Evolutionary conservation across 2,113 vertebrate species (phyloP).

Genomic region (Pimephales promelas): DNA sequence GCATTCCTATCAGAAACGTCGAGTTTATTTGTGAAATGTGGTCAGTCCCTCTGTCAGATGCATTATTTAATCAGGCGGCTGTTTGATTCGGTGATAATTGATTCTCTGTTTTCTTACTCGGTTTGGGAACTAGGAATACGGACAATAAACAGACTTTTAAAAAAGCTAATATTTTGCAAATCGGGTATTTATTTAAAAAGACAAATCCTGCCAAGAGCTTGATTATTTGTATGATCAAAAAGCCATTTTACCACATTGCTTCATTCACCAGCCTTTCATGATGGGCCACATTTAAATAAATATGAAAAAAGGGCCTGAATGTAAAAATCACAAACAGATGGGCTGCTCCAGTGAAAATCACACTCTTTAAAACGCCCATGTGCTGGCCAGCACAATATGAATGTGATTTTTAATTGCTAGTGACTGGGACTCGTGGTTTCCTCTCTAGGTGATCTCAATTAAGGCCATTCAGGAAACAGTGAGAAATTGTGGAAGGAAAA

Average conservation of each 20-base stretch:
- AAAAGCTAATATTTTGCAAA: constrained; percentile 76
- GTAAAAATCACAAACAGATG: constrained; percentile 93
- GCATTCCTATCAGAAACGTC: constrained; percentile 44
- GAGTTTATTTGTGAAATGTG: constrained; percentile 70
- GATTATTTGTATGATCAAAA: constrained; percentile 91
- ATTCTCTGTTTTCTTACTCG: constrained; percentile 65
- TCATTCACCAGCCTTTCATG: constrained; percentile 80
- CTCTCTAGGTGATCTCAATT: constrained; percentile 86
- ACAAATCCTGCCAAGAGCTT: constrained; percentile 73
- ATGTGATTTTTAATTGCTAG: constrained; percentile 91
- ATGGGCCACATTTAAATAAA: constrained; percentile 88
- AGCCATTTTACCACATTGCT: constrained; percentile 71
- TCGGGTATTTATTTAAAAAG: constrained; percentile 76
- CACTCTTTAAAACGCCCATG: constrained; percentile 81
- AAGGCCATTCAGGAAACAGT: constrained; percentile 83
- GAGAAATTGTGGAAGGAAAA: constrained; percentile 76
- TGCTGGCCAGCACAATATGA: constrained; percentile 82
- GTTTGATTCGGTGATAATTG: constrained; percentile 62
- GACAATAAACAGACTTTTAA: constrained; percentile 70
- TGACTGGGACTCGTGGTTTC: constrained; percentile 85
- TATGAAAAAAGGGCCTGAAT: constrained; percentile 77
- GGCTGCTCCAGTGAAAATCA: constrained; percentile 82
- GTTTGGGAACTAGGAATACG: constrained; percentile 59
- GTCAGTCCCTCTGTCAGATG: constrained; percentile 64
- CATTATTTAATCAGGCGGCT: constrained; percentile 62